These are phyloP conservation scores for Mugil cephalus DNA, from an alignment of 2,113 vertebrate species.

Conservation along the genomic window DNA sequence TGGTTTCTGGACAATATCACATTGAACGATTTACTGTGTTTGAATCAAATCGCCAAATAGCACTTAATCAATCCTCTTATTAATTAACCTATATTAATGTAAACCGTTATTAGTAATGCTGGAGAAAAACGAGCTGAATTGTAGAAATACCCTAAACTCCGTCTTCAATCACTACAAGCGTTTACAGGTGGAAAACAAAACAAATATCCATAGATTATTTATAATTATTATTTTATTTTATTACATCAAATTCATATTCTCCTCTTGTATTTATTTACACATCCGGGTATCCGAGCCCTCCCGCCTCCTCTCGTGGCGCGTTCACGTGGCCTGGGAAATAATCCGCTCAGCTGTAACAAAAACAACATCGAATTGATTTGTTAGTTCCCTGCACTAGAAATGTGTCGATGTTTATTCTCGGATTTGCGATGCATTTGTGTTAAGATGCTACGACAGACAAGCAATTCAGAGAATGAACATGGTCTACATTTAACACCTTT, in stretches of 20 bases:
- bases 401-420: background rate
- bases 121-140: background rate
- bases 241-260: conserved; percentile 43
- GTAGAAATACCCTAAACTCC: background rate
- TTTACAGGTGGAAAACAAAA: accelerated
- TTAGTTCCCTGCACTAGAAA: background rate
- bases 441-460: too few relatives aligned
- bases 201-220: too few relatives aligned
- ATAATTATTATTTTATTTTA: accelerated
- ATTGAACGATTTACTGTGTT: background rate
- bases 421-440: too few relatives aligned
- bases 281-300: conserved; percentile 82
- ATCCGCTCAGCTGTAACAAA: background rate
- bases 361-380: background rate
- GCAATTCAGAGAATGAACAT: too few relatives aligned
- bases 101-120: too few relatives aligned
- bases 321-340: conserved; percentile 64
- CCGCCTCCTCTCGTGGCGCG: conserved; percentile 37
- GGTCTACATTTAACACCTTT: too few relatives aligned
- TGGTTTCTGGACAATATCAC: background rate
- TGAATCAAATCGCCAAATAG: background rate
- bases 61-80: too few relatives aligned
- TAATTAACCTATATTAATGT: too few relatives aligned
- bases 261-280: conserved; percentile 89
- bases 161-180: background rate